Evolutionary conservation across 2,113 vertebrate genomes (phyloP).

Genomic region (Zosterops borbonicus): DNA sequence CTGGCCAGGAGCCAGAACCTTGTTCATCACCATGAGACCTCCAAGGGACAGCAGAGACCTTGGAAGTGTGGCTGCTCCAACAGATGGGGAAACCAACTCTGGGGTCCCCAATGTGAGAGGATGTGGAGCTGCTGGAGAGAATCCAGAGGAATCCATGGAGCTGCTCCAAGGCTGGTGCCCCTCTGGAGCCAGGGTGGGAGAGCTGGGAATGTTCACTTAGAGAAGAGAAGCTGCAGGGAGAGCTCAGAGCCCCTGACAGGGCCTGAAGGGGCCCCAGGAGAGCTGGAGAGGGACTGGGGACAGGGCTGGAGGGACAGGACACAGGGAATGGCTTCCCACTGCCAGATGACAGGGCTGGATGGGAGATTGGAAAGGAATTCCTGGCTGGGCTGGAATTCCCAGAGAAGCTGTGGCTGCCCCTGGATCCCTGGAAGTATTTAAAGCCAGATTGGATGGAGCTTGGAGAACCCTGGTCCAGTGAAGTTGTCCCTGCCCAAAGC

Average conservation of each 20-base stretch:
- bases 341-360: accelerated
- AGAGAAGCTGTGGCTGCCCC: background rate
- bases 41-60: background rate
- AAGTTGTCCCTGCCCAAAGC: background rate
- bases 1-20: background rate
- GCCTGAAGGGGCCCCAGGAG: background rate
- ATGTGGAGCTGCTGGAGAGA: background rate
- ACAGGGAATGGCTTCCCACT: background rate
- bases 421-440: background rate
- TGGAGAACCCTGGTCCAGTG: background rate
- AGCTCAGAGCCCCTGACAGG: accelerated
- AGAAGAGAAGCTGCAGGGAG: background rate
- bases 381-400: background rate
- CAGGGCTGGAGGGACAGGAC: accelerated
- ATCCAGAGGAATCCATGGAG: background rate
- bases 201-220: accelerated
- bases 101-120: accelerated
- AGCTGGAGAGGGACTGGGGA: background rate
- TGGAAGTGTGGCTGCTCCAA: background rate
- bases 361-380: background rate
- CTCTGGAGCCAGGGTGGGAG: background rate
- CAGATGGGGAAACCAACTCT: background rate
- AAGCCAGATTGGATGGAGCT: accelerated
- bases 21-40: accelerated
- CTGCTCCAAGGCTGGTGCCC: background rate